Evolutionary conservation across 2,888 invertebrate genomes (phyloP), one percentile per base, ranked within the genome.

Genomic region (Caenorhabditis angaria): DNA sequence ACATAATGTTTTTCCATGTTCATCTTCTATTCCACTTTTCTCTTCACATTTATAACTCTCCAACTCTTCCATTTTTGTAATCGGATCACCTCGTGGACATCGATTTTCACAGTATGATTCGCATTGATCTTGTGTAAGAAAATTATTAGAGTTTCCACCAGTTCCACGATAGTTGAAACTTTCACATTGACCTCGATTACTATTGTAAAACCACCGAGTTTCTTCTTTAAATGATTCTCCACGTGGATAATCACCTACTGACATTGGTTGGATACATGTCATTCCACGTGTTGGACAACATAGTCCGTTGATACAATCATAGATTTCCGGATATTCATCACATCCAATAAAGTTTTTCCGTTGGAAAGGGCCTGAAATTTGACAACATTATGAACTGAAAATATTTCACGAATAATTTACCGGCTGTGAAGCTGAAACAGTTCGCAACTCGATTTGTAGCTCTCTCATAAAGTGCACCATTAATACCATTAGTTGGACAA

Each of bases 131-230:
- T 65, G 57, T 0, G 80, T 82, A 25, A 75, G 28, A 61, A 85
- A 85, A 64, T 85, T 80, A 59, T 85, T 85, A 41, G 83, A 76
- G 65, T 85, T 85, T 1, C 85, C 85, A 25, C 82, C 79, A 35
- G 59, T 32, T 47, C 85, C 85, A 6, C 68, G 50, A 61, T 73
- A 85, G 20, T 78, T 70, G 65, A 85, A 85, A 48, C 65, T 54
- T 18, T 64, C 64, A 69, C 85, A 85, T 4, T 57, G 65, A 10
- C 73, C 75, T 1, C 65, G 71, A 12, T 65, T 66, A n/a, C 77
- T 68, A 64, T 83, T 78, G 71, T 71, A 83, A 64, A 70, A 85
- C 80, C 80, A 85, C 24, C 83, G 54, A 3, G 54, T 53, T 25
- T 50, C 47, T 41, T 56, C 60, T 4, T 24, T 29, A 20, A 47